Evolutionary conservation across 92 coral and sea anemone species (phyloP), one percentile per base, ranked within the genome.

Genomic region (Muricea muricata): DNA sequence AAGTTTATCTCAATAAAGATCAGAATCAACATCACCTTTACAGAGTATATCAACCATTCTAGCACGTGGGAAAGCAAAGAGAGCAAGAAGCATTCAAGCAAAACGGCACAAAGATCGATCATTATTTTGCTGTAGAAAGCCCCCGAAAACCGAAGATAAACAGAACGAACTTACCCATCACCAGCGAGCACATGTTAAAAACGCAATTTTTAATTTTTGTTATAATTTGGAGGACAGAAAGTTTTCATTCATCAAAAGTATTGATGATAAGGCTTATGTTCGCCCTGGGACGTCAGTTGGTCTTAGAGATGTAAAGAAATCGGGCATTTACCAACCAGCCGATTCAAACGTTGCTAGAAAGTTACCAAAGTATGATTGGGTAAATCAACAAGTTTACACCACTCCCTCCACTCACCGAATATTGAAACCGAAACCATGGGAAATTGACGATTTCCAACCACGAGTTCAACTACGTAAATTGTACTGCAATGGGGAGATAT

Each of bases 91-190:
- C n/a, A n/a, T n/a, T n/a, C n/a, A n/a, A n/a, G n/a, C n/a, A n/a
- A n/a, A 80, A 65, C 10, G 86, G 93, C 80, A 89, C 89, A 30
- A 90, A 92, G 92, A 88, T 39, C 82, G 61, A 55, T 79, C 92
- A 18, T 83, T 88, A 26, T 88, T 89, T 85, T 91, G 92, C 57
- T 88, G 92, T 50, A 89, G 81, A 52, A 89, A 91, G 40, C 91
- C 91, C 6, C 87, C 87, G 21, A 91, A 91, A 54, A 75, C 79
- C 11, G 91, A 90, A 47, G 94, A 89, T 40, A 81, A 45, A 33
- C 88, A 85, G 29, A 85, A 26, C 6, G 90, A 84, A 42, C 85
- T 84, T 3, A 91, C 92, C 2, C 92, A 91, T 61, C 90, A 86
- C 86, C 90, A 88, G 55, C 84, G 92, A 14, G 94, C 91, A 24